Percentiles rank a stretch among this genome's conserved stretches.
phyloP scores from a whole-genome alignment of 2,797 vertebrate genomes.

The Cuniculus paca region DNA sequence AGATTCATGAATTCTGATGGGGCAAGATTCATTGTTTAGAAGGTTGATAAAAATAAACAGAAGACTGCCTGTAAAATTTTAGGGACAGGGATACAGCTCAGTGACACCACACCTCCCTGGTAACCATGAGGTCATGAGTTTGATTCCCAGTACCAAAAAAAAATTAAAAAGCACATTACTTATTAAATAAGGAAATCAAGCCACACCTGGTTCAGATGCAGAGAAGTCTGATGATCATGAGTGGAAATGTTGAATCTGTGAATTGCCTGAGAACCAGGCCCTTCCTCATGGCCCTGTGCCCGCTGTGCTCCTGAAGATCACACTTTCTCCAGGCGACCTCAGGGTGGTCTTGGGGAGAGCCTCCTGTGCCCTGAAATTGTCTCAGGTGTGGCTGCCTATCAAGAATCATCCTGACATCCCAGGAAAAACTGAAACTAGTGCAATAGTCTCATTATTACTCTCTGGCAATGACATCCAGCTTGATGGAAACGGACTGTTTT shows the following conservation, averaged over 20 bases:
- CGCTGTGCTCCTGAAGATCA: not conserved
- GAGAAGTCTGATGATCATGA: not conserved
- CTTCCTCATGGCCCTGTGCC: too few species aligned
- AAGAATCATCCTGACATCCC: not conserved
- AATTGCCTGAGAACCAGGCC: not conserved
- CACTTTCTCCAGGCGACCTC: not conserved
- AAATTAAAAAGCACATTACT: not conserved
- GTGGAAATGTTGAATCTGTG: not conserved
- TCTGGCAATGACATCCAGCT: not conserved
- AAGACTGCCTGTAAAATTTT: not conserved
- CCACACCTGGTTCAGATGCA: not conserved
- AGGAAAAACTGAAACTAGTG: not conserved
- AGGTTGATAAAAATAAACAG: not conserved
- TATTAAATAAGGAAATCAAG: not conserved
- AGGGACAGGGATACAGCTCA: too few species aligned
- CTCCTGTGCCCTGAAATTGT: not conserved
- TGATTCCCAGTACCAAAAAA: too few species aligned
- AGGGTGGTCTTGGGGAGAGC: not conserved
- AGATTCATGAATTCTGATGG: not conserved
- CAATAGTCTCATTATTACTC: constrained; percentile 8
- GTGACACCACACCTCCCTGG: too few species aligned
- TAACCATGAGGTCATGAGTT: too few species aligned
- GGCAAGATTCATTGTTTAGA: not conserved
- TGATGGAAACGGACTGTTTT: not conserved
- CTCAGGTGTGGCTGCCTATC: not conserved